Conservation (phyloP, 2,888 invertebrate species). For the Oligia strigilis region DNA sequence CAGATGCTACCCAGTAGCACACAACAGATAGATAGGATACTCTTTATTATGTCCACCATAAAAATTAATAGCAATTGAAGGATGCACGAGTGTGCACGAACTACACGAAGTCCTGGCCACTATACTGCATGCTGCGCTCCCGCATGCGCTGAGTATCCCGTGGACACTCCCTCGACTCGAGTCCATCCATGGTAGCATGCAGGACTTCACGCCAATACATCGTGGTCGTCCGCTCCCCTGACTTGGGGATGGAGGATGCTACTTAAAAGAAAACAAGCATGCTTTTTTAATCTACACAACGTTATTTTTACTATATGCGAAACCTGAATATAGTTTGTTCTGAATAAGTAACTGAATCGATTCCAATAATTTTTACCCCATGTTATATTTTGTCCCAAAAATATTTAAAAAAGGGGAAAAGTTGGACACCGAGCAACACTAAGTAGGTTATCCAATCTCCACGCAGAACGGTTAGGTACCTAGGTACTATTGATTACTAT, state of each 20-base stretch:
- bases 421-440: too few relatives aligned
- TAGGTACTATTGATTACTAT: too few relatives aligned
- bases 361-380: too few relatives aligned
- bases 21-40: neutral
- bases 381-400: too few relatives aligned
- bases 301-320: too few relatives aligned
- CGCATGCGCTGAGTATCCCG: neutral
- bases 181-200: neutral
- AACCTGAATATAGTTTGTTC: too few relatives aligned
- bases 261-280: neutral
- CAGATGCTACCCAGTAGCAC: neutral
- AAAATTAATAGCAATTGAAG: neutral
- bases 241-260: neutral
- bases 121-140: conserved; percentile 9
- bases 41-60: neutral
- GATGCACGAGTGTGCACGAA: conserved; percentile 21
- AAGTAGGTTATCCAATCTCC: too few relatives aligned
- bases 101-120: conserved; percentile 45
- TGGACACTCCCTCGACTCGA: neutral
- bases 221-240: conserved; percentile 20
- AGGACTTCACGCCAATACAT: conserved; percentile 16
- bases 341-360: too few relatives aligned
- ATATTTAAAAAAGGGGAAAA: too few relatives aligned
- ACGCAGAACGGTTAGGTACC: too few relatives aligned
- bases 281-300: neutral